A percentile compares a stretch with the other conserved stretches of the same genome.
Evolutionary conservation across 2,113 vertebrate genomes (phyloP).

Genomic region (Onychostoma macrolepis): DNA sequence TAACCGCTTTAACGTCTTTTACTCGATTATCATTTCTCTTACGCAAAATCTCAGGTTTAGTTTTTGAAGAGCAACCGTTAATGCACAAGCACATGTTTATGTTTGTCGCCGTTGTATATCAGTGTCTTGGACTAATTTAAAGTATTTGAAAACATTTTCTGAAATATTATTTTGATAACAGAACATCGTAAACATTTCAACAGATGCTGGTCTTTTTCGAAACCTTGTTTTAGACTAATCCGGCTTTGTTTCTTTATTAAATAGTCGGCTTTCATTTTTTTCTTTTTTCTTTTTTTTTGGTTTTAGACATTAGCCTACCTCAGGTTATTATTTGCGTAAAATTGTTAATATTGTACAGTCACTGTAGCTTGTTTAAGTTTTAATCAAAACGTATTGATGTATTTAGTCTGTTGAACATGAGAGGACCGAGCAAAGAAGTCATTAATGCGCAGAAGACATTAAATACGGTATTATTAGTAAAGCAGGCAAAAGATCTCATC

Average conservation of each 20-base stretch:
- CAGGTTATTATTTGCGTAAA: background rate
- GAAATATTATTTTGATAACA: background rate
- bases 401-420: background rate
- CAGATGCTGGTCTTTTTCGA: too few species aligned
- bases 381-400: too few species aligned
- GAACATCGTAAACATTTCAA: background rate
- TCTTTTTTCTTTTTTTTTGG: background rate
- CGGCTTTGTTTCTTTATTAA: background rate
- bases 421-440: background rate
- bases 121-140: background rate
- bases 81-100: background rate
- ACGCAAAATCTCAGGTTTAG: background rate
- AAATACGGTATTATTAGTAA: too few species aligned
- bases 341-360: background rate
- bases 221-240: background rate
- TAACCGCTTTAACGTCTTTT: background rate
- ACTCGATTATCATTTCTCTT: background rate
- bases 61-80: background rate
- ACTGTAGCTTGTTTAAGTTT: background rate
- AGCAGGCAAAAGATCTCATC: background rate
- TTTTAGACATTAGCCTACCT: background rate
- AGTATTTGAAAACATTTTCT: background rate
- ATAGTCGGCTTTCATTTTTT: background rate
- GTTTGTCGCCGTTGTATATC: background rate
- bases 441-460: too few species aligned